Evolutionary conservation across 2,888 invertebrate species (phyloP).

Genomic region (Drosophila tripunctata): DNA sequence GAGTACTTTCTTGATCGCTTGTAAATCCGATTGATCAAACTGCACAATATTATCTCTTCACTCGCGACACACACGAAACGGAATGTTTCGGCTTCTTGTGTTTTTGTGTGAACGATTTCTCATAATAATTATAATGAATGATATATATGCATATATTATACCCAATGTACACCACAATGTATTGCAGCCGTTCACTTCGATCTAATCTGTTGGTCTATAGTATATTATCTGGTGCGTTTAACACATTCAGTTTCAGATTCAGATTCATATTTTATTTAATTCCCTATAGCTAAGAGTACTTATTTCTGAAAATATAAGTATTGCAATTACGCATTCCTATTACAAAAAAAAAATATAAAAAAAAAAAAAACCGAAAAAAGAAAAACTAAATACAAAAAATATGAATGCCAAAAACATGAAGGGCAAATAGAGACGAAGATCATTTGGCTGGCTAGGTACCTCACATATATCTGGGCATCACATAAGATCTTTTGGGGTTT

Average conservation of each 20-base stretch:
- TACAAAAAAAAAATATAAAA: not conserved
- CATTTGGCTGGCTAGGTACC: conserved; percentile 1
- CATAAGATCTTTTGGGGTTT: not conserved
- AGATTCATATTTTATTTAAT: not conserved
- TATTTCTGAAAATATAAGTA: not conserved
- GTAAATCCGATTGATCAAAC: not conserved
- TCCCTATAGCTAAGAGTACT: not conserved
- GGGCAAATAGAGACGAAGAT: conserved; percentile 5
- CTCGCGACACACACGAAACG: conserved; percentile 32
- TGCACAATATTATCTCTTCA: conserved; percentile 7
- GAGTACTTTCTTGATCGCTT: too few species aligned
- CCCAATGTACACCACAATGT: conserved; percentile 3
- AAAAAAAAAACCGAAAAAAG: too few species aligned
- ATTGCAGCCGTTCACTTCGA: conserved; percentile 45
- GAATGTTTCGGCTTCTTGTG: conserved; percentile 24
- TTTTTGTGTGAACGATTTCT: conserved; percentile 1
- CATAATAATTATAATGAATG: conserved; percentile 1
- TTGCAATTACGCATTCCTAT: not conserved
- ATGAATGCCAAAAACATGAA: conserved; percentile 23
- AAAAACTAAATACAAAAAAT: too few species aligned
- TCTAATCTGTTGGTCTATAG: conserved; percentile 19
- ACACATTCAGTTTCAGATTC: not conserved
- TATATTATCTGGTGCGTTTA: conserved; percentile 4
- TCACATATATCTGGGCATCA: conserved; percentile 8
- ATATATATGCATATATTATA: not conserved